These are phyloP conservation scores for Anabacerthia variegaticeps DNA, from an alignment of 2,797 vertebrate species.

Conservation along the genomic window DNA sequence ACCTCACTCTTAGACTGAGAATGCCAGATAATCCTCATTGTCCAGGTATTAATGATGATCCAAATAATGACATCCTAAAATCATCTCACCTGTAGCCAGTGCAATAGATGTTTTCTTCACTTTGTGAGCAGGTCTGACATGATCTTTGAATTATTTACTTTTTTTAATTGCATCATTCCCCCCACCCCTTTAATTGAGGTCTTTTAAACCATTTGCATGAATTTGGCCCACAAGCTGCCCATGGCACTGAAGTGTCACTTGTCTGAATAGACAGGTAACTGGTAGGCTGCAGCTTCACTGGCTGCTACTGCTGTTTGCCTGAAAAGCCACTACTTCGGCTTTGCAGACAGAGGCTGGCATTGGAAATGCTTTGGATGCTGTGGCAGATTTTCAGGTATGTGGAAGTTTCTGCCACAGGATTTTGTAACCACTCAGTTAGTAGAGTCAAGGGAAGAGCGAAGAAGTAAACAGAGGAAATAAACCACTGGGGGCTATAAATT, in stretches of 20 bases:
- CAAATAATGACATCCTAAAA: neutral
- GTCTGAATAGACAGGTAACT: neutral
- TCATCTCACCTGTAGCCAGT: neutral
- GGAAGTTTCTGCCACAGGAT: neutral
- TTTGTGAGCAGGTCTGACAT: neutral
- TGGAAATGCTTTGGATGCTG: neutral
- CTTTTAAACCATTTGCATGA: neutral
- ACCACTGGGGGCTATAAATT: neutral
- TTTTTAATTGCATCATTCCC: neutral
- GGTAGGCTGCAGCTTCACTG: neutral
- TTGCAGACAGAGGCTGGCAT: neutral
- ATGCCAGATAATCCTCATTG: neutral
- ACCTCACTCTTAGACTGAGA: neutral
- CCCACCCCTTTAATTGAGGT: neutral
- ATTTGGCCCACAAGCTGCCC: neutral
- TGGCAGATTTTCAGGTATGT: neutral
- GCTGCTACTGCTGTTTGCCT: neutral
- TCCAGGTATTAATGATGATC: neutral
- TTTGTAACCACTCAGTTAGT: neutral
- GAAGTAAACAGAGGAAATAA: neutral
- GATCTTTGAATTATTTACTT: neutral
- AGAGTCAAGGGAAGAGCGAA: neutral
- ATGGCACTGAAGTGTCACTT: neutral
- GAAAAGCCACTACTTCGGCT: neutral
- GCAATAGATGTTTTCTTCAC: neutral